These are phyloP conservation scores for Liasis olivaceus DNA, from an alignment of 2,797 vertebrate species.

Conservation along the genomic window DNA sequence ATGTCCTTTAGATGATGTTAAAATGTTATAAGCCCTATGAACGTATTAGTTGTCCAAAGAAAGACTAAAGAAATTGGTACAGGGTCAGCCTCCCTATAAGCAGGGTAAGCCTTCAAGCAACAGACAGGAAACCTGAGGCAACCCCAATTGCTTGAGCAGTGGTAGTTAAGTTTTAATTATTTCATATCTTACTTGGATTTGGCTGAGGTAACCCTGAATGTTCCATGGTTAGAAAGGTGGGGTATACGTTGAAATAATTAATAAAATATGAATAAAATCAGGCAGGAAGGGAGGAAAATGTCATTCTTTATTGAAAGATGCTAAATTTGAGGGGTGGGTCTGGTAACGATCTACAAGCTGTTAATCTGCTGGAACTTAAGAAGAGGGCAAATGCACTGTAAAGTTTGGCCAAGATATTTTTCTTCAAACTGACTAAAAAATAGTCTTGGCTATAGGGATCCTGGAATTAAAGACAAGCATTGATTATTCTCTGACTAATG, in stretches of 20 bases:
- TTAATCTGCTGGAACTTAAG: conserved; percentile 3
- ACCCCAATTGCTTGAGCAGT: not conserved
- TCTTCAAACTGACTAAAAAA: not conserved
- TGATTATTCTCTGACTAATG: conserved; percentile 49
- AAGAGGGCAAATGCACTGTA: conserved; percentile 28
- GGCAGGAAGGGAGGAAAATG: not conserved
- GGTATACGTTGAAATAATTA: not conserved
- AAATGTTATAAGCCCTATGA: too few species aligned
- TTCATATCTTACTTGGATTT: not conserved
- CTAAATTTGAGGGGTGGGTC: not conserved
- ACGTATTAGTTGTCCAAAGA: not conserved
- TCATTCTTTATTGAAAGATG: not conserved
- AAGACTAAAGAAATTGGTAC: not conserved
- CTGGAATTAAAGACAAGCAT: conserved; percentile 20
- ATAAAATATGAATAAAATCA: not conserved
- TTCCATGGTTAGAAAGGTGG: not conserved
- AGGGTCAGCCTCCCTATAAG: not conserved
- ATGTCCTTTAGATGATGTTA: too few species aligned
- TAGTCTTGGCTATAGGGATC: not conserved
- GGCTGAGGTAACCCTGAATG: not conserved
- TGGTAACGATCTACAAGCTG: not conserved
- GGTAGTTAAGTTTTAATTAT: not conserved
- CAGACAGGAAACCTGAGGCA: not conserved
- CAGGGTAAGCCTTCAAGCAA: not conserved
- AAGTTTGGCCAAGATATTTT: conserved; percentile 1